phyloP scores from a whole-genome alignment of 2,113 vertebrate genomes.

The Bubalus kerabau region DNA sequence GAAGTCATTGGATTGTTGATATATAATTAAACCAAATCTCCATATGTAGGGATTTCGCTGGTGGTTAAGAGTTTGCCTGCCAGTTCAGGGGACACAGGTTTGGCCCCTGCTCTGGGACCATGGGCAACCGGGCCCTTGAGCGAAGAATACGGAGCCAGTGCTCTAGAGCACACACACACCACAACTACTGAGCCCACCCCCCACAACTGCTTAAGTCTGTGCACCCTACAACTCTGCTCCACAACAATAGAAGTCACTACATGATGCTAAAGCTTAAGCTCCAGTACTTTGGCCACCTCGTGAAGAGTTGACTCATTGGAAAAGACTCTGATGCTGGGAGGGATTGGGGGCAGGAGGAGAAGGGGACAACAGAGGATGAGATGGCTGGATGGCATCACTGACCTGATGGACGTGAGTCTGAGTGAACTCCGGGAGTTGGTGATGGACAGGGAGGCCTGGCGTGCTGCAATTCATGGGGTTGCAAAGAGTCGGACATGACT shows the following conservation, averaged over 20 bases:
- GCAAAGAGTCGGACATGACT: too few species aligned
- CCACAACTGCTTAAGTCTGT: background rate
- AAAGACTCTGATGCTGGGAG: too few species aligned
- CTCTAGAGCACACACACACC: background rate
- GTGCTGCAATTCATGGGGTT: too few species aligned
- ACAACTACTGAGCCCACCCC: background rate
- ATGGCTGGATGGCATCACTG: too few species aligned
- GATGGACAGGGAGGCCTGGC: too few species aligned
- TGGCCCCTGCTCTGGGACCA: background rate
- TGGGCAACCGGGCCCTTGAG: background rate
- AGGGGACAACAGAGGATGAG: too few species aligned
- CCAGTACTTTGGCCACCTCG: too few species aligned
- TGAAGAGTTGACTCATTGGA: too few species aligned
- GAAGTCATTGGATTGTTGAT: background rate
- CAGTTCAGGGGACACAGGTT: background rate
- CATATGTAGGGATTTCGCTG: background rate
- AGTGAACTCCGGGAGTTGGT: too few species aligned
- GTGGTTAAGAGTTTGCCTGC: background rate
- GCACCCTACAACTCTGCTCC: background rate
- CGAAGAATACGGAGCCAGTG: background rate
- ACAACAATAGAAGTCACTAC: background rate
- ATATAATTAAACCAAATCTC: background rate
- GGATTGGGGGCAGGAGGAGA: too few species aligned
- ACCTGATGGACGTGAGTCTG: too few species aligned
- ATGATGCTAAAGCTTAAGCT: background rate